Evolutionary conservation across 2,797 vertebrate genomes (phyloP).

Genomic region (Syndactyla subalaris): DNA sequence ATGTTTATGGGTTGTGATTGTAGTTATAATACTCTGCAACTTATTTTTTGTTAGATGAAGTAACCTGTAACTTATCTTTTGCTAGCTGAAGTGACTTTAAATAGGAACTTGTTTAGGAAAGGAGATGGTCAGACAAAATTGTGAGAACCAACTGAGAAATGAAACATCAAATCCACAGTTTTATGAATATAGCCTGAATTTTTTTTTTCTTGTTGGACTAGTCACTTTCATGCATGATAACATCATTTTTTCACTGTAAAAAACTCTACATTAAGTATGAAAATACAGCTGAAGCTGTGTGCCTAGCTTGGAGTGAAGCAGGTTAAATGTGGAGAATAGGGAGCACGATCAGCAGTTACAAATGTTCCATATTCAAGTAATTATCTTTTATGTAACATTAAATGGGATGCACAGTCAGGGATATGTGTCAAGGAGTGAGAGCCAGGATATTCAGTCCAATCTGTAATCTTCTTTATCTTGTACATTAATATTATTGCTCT

Average conservation of each 20-base stretch:
- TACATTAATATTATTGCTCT: not conserved
- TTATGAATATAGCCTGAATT: not conserved
- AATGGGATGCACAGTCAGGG: not conserved
- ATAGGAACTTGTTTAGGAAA: not conserved
- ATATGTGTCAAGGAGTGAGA: not conserved
- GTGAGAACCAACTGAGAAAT: not conserved
- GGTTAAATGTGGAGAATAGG: not conserved
- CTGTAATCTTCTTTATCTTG: not conserved
- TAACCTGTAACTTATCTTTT: not conserved
- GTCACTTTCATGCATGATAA: not conserved
- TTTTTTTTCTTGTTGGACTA: not conserved
- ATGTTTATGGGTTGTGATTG: not conserved
- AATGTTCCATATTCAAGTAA: not conserved
- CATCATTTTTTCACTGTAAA: not conserved
- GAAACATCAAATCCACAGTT: not conserved
- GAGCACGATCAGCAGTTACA: not conserved
- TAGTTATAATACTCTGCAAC: not conserved
- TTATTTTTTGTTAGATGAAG: not conserved
- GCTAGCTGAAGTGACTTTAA: not conserved
- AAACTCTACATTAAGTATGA: fast-evolving
- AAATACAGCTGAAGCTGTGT: not conserved
- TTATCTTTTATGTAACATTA: not conserved
- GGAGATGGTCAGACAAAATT: not conserved
- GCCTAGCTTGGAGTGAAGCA: not conserved
- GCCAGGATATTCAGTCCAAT: not conserved